Evolutionary conservation across 1,140 invertebrate genomes (phyloP).

Genomic region (Bursaphelenchus mucronatus): DNA sequence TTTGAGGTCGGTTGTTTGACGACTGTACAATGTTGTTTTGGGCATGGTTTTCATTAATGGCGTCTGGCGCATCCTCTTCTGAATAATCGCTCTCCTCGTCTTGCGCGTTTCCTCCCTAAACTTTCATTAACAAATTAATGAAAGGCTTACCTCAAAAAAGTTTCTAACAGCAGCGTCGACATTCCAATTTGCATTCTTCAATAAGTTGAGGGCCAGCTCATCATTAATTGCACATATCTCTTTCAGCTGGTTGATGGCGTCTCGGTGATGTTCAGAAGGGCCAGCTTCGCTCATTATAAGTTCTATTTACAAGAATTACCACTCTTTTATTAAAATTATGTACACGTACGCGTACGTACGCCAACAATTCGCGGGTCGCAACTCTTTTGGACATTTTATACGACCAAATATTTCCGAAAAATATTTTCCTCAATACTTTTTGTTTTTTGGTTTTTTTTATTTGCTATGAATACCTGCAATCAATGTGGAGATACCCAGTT

Average conservation of each 20-base stretch:
- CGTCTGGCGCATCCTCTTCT: neutral
- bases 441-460: too few relatives aligned
- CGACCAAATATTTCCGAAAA: too few relatives aligned
- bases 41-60: neutral
- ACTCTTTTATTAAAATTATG: too few relatives aligned
- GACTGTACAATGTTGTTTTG: neutral
- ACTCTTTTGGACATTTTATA: too few relatives aligned
- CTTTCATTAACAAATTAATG: neutral
- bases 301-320: too few relatives aligned
- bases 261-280: too few relatives aligned
- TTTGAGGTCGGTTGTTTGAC: neutral
- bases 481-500: too few relatives aligned
- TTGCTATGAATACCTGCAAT: too few relatives aligned
- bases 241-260: neutral
- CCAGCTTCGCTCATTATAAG: too few relatives aligned
- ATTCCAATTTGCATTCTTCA: slow-evolving; percentile 11
- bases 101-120: slow-evolving; percentile 5
- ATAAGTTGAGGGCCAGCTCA: slow-evolving; percentile 8
- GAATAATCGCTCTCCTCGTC: slow-evolving; percentile 5
- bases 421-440: too few relatives aligned
- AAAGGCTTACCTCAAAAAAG: neutral
- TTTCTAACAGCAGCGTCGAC: slow-evolving; percentile 7
- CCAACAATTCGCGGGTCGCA: too few relatives aligned
- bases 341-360: too few relatives aligned
- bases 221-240: slow-evolving; percentile 16